These are phyloP conservation scores for Pituophis catenifer DNA, from an alignment of 2,113 vertebrate species.

Conservation along the genomic window DNA sequence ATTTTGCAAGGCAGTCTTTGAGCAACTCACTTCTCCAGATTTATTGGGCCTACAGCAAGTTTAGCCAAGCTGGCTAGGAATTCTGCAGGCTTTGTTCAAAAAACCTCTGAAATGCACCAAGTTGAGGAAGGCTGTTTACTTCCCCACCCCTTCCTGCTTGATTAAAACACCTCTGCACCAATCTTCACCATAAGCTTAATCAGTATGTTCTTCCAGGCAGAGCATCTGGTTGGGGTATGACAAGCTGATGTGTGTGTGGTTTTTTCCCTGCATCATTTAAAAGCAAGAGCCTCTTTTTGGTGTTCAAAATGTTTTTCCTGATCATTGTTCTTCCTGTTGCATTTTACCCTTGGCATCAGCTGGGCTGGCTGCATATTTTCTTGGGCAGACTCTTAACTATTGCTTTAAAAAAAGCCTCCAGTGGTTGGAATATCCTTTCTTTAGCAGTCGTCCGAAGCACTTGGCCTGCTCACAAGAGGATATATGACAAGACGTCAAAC, in stretches of 20 bases:
- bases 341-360: conserved; percentile 35
- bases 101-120: neutral
- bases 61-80: neutral
- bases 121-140: neutral
- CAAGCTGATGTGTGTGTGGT: neutral
- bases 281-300: conserved; percentile 18
- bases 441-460: conserved; percentile 37
- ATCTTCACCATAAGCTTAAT: neutral
- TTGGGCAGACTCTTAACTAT: conserved; percentile 30
- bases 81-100: neutral
- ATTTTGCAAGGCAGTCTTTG: neutral
- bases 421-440: conserved; percentile 13
- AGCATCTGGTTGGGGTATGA: neutral
- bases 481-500: conserved; percentile 42
- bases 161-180: neutral
- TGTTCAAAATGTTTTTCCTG: neutral
- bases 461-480: conserved; percentile 34
- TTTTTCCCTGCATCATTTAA: neutral
- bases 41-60: neutral
- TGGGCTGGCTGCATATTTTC: conserved; percentile 43
- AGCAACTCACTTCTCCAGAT: neutral
- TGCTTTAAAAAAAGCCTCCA: conserved; percentile 1
- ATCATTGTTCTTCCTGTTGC: neutral
- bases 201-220: neutral
- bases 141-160: neutral